Conservation (phyloP, 2,888 invertebrate genomes). For the Diarsia rubi region DNA sequence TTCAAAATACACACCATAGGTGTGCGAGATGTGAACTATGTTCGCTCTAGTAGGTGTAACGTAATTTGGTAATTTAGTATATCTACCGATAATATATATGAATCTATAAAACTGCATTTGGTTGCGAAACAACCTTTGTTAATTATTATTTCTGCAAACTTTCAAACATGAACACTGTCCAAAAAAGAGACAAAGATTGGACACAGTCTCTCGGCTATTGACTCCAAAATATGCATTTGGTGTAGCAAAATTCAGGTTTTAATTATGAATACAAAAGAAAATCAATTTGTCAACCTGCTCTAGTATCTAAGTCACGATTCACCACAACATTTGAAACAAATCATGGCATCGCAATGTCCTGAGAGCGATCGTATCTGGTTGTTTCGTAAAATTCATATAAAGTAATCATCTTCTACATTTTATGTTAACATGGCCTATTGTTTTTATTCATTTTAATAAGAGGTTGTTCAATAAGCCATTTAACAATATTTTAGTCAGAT, state of each 20-base stretch:
- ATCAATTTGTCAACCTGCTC: conserved; percentile 1
- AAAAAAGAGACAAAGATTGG: background rate
- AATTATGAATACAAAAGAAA: conserved; percentile 21
- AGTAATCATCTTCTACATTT: conserved; percentile 1
- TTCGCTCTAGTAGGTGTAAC: conserved; percentile 35
- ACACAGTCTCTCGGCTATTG: conserved; percentile 11
- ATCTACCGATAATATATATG: conserved; percentile 16
- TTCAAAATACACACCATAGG: conserved; percentile 51
- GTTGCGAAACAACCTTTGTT: background rate
- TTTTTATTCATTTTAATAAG: conserved; percentile 4
- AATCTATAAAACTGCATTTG: conserved; percentile 1
- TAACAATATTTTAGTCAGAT: background rate
- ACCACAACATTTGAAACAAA: conserved; percentile 47
- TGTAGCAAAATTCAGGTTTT: background rate
- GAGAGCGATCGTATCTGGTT: conserved; percentile 36
- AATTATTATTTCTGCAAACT: background rate
- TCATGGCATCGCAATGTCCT: conserved; percentile 33
- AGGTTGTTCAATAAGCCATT: background rate
- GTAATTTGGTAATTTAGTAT: conserved; percentile 38
- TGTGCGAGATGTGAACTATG: conserved; percentile 43
- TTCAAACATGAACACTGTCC: background rate
- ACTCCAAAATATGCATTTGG: conserved; percentile 21
- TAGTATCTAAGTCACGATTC: conserved; percentile 18
- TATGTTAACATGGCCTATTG: background rate
- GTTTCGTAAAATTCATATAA: conserved; percentile 29